These are phyloP conservation scores for Hydrolagus colliei DNA, from an alignment of 2,797 vertebrate genomes.

Conservation along the genomic window DNA sequence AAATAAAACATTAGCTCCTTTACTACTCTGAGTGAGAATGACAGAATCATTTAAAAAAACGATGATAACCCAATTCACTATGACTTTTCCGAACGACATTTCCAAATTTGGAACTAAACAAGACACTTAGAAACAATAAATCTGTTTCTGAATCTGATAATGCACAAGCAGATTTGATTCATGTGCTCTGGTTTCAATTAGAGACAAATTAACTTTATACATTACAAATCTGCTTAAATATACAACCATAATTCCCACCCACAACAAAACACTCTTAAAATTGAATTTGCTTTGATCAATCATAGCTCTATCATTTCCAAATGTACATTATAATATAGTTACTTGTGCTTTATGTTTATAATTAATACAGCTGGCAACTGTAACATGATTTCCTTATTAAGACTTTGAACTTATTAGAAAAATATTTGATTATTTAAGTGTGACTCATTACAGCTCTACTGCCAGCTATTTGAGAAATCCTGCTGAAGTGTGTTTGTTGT, in stretches of 20 bases:
- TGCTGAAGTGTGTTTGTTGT: slow-evolving; percentile 60
- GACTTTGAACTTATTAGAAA: background rate
- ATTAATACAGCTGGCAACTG: background rate
- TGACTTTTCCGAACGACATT: too few species aligned
- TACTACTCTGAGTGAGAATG: too few species aligned
- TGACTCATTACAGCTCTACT: slow-evolving; percentile 52
- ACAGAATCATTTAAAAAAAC: too few species aligned
- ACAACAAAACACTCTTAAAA: background rate
- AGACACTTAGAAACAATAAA: background rate
- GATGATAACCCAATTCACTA: too few species aligned
- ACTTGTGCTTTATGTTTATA: background rate
- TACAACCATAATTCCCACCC: too few species aligned
- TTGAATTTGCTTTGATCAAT: background rate
- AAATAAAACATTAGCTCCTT: background rate
- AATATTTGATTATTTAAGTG: slow-evolving; percentile 46
- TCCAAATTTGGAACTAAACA: too few species aligned
- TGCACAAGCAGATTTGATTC: background rate
- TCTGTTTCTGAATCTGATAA: background rate
- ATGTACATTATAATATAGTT: background rate
- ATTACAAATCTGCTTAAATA: background rate
- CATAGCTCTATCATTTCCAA: background rate
- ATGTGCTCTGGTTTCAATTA: background rate
- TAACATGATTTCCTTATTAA: background rate
- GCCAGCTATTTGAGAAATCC: slow-evolving; percentile 48
- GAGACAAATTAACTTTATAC: background rate